Base-by-base conservation (phyloP, 2,888 invertebrate genomes). In the Drosophila subquinaria region DNA sequence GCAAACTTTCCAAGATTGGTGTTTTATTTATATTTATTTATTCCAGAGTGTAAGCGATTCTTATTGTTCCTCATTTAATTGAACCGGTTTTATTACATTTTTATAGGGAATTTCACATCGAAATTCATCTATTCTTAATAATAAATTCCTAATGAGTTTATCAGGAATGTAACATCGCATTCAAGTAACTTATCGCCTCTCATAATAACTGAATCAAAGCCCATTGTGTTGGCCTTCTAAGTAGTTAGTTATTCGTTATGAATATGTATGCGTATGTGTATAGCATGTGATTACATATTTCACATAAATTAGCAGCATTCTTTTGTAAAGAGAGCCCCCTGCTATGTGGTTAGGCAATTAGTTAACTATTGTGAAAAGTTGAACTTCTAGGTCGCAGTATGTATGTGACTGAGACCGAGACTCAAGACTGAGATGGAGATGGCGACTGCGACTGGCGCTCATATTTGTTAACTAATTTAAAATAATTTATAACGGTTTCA, bases 401-500 rank as follows among this genome's bases (percentile, higher is more conserved):
- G 33, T 15, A 17, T 60, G 5, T 15, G n/a, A 6, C 9, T 9
- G 8, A 5, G 6, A 2, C n/a, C 13, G 20, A 15, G 17, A 17
- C 17, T 17, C 17, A 17, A 17, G 17, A 17, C 17, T 60, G 5
- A 40, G n/a, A 6, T 3, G 3, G 8, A 11, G 35, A 20, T 15
- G 15, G 15, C 17, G 52, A n/a, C n/a, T 38, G 52, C 9, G 62
- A 62, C 68, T 83, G 81, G 86, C 83, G 86, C 87, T 57, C 73
- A 83, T 90, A 81, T 76, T 60, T 67, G 64, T 60, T 69, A 47
- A 30, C 65, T 79, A 79, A 82, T 82, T 80, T 70, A 73, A 80
- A 67, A 76, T 73, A 76, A 82, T 80, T 80, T 80, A 82, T 83
- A 81, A 75, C 76, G 87, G 79, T 68, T 79, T 75, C 67, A 72